Evolutionary conservation across 2,888 invertebrate species (phyloP).

Genomic region (Celastrina argiolus): DNA sequence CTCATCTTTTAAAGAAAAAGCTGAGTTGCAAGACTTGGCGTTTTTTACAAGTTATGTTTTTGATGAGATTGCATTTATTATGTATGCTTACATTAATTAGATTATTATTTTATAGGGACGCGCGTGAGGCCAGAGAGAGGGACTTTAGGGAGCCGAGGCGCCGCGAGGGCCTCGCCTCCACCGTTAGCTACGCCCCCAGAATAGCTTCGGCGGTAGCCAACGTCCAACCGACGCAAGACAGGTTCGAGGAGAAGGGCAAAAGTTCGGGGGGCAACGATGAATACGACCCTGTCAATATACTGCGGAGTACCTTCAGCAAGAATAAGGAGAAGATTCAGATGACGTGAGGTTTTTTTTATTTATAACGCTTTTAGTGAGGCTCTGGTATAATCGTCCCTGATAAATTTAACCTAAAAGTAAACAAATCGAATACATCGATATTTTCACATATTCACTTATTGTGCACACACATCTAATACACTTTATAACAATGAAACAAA

Average conservation of each 20-base stretch:
- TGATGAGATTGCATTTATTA: not conserved
- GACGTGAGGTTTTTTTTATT: conserved; percentile 28
- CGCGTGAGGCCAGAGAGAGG: conserved; percentile 29
- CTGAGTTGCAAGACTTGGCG: too few relatives aligned
- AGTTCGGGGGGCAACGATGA: conserved; percentile 35
- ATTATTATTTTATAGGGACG: conserved; percentile 6
- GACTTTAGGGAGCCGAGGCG: conserved; percentile 39
- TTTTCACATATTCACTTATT: too few relatives aligned
- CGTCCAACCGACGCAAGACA: conserved; percentile 27
- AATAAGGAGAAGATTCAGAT: conserved; percentile 38
- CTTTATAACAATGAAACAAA: too few relatives aligned
- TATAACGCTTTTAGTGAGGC: not conserved
- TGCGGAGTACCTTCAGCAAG: conserved; percentile 61
- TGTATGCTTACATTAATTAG: not conserved
- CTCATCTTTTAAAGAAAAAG: too few relatives aligned
- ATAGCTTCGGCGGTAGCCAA: conserved; percentile 44
- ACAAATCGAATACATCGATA: too few relatives aligned
- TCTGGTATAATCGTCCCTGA: too few relatives aligned
- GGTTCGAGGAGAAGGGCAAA: conserved; percentile 31
- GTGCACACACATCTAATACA: too few relatives aligned
- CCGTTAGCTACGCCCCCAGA: conserved; percentile 41
- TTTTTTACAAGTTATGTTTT: too few relatives aligned
- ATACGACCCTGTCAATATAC: conserved; percentile 61
- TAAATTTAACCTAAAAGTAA: too few relatives aligned
- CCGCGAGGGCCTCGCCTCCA: conserved; percentile 45